Base-by-base conservation (phyloP, 2,797 vertebrate species). In the Poecilia velifera region DNA sequence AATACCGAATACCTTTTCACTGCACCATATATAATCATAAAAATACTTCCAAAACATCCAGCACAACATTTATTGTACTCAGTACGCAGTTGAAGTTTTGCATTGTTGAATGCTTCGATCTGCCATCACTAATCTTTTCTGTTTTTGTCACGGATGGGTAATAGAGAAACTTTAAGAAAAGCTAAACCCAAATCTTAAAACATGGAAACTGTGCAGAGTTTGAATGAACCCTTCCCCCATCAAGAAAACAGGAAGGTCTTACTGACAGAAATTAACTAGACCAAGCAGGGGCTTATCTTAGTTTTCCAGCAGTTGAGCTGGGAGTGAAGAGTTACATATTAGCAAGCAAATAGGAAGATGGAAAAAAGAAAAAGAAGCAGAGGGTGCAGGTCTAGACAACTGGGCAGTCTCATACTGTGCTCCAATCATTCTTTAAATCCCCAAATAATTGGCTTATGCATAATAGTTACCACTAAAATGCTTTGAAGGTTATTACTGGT, bases 271-370 rank as follows among this genome's bases (percentile, higher is more conserved):
- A 90, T 90, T 53, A 90, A 88, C 89, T 81, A 70, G 83, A 84
- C 90, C 89, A 62, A 91, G 90, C 82, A 84, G 74, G 80, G 78
- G 83, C 89, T 90, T 93, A 93, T 93, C 91, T 91, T 80, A 80
- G 77, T 87, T 89, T 91, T 90, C 82, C 86, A 87, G 87, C 76
- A 84, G 88, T 72, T 64, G 53, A 53, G 59, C 81, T 90, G 34
- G 10, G 20, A 80, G 87, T 81, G 79, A 91, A 83, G 73, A 90
- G 91, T 94, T 92, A 93, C 84, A 90, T 80, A 94, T 94, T 94
- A 92, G 87, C 87, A 84, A 70, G 77, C 46, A 80, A 87, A 85
- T 72, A 72, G 45, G 72, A 80, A 39, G 68, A 89, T 76, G 72
- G 76, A 82, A 85, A 86, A 53, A 3, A 34, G 34, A 34, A 51